Base-by-base conservation (phyloP, 2,888 invertebrate species). In the Apoda limacodes region DNA sequence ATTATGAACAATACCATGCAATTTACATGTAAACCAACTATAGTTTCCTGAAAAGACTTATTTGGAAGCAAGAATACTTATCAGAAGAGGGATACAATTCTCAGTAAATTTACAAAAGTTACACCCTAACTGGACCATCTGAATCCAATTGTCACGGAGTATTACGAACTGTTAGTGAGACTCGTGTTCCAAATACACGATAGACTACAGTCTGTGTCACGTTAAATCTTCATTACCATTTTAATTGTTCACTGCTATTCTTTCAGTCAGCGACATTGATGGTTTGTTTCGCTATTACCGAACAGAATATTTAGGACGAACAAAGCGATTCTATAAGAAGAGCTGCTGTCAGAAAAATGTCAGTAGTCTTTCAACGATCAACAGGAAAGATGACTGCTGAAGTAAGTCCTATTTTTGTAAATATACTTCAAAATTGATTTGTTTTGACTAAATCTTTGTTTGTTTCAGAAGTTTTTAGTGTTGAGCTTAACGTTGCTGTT, bases 261-360 rank as follows among this genome's bases (percentile, higher is more conserved):
- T 69, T 53, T 51, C 57, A 58, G 57, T 67, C 58, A 61, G 60
- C 60, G 78, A 74, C 80, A 78, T 78, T 78, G 78, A 63, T 67
- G 63, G 63, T 78, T 78, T 69, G 76, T 76, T 70, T 76, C 72
- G 70, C 70, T 75, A 61, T 76, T 71, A 67, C 70, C 58, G 69
- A 67, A 72, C 60, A 57, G 68, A 57, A 75, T 74, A 75, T 67
- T 69, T 63, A 60, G 43, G 45, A 53, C 55, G 59, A 67, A 69
- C 66, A 68, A 70, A 63, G 60, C 50, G 48, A 63, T 64, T 63
- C 70, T 78, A 78, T 67, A 80, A 76, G 66, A 55, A 44, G 60
- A 48, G 55, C 39, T 50, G 55, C 55, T 60, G 62, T 56, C 57
- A 50, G 57, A 63, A 71, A 71, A 72, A 57, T 60, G 63, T 64